These are phyloP conservation scores for Epizoanthus rinbou DNA, from an alignment of 92 coral and sea anemone genomes.

Conservation along the genomic window DNA sequence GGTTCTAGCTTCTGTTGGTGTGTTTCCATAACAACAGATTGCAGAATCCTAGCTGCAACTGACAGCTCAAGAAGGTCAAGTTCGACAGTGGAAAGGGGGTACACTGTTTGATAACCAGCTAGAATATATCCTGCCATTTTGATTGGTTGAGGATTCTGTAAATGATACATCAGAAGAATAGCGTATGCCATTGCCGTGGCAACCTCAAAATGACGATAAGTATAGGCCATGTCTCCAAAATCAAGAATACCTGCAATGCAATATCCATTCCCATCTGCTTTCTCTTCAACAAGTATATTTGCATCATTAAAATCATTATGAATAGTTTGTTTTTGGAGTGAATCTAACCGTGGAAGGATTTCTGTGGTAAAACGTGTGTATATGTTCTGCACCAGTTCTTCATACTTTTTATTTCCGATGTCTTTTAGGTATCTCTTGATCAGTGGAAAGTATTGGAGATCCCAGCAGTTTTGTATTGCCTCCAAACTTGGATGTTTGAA, in stretches of 20 bases:
- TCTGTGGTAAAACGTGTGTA: slow-evolving; percentile 39
- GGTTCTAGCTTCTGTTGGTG: slow-evolving; percentile 61
- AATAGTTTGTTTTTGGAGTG: slow-evolving; percentile 60
- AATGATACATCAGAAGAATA: slow-evolving; percentile 25
- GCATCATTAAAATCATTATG: slow-evolving; percentile 65
- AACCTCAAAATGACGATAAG: slow-evolving; percentile 71
- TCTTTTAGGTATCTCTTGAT: not conserved
- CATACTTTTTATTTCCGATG: not conserved
- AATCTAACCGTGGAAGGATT: slow-evolving; percentile 51
- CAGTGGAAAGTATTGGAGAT: slow-evolving; percentile 6
- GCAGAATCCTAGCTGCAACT: slow-evolving; percentile 63
- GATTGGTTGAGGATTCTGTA: slow-evolving; percentile 28
- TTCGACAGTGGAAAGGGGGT: slow-evolving; percentile 37
- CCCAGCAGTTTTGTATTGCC: not conserved
- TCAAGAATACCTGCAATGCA: slow-evolving; percentile 54
- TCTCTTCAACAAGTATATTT: slow-evolving; percentile 54
- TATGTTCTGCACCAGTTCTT: slow-evolving; percentile 19
- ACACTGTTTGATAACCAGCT: slow-evolving; percentile 62
- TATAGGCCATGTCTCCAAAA: slow-evolving; percentile 65
- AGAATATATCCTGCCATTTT: slow-evolving; percentile 47
- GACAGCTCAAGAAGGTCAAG: slow-evolving; percentile 57
- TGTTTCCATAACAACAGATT: slow-evolving; percentile 47
- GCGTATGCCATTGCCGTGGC: slow-evolving; percentile 67
- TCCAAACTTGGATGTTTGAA: slow-evolving; percentile 10
- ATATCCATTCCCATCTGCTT: not conserved